Percentiles rank a stretch among this genome's conserved stretches.
These are phyloP conservation scores for Melanotaenia nigrans DNA, from an alignment of 2,797 vertebrate genomes.

Conservation along the genomic window DNA sequence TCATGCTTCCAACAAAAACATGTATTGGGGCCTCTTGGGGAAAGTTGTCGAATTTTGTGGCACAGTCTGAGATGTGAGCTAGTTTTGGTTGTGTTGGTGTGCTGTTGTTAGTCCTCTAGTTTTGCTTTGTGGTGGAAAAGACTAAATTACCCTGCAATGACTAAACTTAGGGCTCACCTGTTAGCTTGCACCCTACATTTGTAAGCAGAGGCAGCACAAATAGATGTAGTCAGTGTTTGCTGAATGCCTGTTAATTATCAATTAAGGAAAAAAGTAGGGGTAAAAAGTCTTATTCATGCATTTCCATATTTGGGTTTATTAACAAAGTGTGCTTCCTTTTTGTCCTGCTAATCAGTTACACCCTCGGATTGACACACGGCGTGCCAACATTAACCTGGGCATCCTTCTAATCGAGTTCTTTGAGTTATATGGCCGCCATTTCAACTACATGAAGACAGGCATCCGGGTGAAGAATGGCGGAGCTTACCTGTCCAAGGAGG, in stretches of 20 bases:
- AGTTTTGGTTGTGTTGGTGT: no score
- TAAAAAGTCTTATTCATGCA: neutral
- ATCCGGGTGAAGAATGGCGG: conserved; percentile 95
- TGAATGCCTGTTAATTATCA: neutral
- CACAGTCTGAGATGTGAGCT: no score
- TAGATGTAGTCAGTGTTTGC: no score
- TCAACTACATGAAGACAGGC: conserved; percentile 97
- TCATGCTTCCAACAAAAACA: no score
- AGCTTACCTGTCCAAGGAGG: conserved; percentile 95
- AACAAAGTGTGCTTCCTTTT: neutral
- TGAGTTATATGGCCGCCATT: conserved; percentile 95
- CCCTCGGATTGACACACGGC: conserved; percentile 93
- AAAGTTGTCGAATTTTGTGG: no score
- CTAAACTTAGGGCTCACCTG: neutral
- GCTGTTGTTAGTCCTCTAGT: no score
- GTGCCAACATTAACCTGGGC: conserved; percentile 93
- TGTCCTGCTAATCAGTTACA: conserved; percentile 84
- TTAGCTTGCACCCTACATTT: neutral
- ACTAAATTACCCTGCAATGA: no score
- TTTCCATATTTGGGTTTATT: neutral
- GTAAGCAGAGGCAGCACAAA: neutral
- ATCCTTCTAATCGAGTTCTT: conserved; percentile 99
- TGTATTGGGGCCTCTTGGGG: no score
- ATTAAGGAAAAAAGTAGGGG: no score
- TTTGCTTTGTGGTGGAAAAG: no score